phyloP scores from a whole-genome alignment of 2,797 vertebrate genomes.

The Semotilus atromaculatus region DNA sequence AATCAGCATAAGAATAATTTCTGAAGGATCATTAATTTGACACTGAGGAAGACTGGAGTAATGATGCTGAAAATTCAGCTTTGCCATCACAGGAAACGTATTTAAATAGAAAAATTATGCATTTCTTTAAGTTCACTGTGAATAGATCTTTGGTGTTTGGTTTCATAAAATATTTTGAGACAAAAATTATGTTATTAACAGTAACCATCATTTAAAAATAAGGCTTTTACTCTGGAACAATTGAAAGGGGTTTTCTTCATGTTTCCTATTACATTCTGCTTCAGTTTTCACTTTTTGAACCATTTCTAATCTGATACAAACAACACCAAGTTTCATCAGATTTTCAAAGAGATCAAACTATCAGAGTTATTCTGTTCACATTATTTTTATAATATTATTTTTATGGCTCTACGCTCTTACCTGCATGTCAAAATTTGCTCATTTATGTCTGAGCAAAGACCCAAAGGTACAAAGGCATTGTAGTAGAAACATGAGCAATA shows the following conservation, averaged over 20 bases:
- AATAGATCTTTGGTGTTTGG: too few relatives aligned
- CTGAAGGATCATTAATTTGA: neutral
- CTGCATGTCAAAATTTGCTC: neutral
- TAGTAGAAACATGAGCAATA: neutral
- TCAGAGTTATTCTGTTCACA: neutral
- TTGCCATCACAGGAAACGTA: neutral
- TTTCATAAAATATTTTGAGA: too few relatives aligned
- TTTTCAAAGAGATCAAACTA: too few relatives aligned
- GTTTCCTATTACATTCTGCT: neutral
- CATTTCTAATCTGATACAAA: neutral
- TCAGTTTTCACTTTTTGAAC: neutral
- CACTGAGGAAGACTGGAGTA: too few relatives aligned
- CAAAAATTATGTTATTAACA: too few relatives aligned
- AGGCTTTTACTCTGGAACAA: too few relatives aligned
- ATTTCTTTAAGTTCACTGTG: too few relatives aligned
- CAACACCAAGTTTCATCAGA: neutral
- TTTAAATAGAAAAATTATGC: too few relatives aligned
- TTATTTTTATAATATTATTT: too few relatives aligned
- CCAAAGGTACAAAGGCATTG: too few relatives aligned
- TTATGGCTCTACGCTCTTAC: neutral
- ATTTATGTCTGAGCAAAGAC: too few relatives aligned
- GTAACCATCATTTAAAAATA: too few relatives aligned
- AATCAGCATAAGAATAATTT: neutral
- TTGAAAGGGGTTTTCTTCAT: neutral
- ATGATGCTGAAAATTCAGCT: neutral